Evolutionary conservation across 2,888 invertebrate species (phyloP).

Genomic region (Caenorhabditis panamensis): DNA sequence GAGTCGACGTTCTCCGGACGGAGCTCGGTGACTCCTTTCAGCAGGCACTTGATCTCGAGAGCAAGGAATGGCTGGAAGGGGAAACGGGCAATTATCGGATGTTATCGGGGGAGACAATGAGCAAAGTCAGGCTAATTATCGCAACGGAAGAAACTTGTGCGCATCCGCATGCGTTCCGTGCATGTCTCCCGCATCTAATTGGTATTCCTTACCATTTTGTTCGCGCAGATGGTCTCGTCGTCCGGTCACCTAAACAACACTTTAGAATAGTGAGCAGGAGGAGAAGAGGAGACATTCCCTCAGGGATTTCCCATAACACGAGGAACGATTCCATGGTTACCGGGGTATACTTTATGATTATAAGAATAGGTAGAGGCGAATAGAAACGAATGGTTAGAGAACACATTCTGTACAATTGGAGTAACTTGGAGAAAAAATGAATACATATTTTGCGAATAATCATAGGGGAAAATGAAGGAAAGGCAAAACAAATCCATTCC

Average conservation of each 20-base stretch:
- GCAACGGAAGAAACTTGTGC: constrained; percentile 28
- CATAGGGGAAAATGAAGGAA: neutral
- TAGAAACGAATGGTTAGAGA: neutral
- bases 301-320: constrained; percentile 42
- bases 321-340: neutral
- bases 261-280: neutral
- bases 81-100: neutral
- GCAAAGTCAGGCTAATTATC: constrained; percentile 35
- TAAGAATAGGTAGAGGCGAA: neutral
- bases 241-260: constrained; percentile 45
- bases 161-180: constrained; percentile 7
- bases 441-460: neutral
- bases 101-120: constrained; percentile 8
- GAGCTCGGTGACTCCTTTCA: constrained; percentile 74
- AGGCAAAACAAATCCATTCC: neutral
- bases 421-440: neutral
- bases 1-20: constrained; percentile 69
- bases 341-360: neutral
- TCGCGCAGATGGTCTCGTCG: constrained; percentile 38
- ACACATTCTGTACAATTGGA: neutral
- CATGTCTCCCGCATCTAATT: constrained; percentile 43
- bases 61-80: constrained; percentile 72
- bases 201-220: constrained; percentile 59
- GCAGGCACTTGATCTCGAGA: constrained; percentile 68
- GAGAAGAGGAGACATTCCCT: constrained; percentile 43